Base-by-base conservation (phyloP, 2,113 vertebrate species). In the Scortum barcoo region DNA sequence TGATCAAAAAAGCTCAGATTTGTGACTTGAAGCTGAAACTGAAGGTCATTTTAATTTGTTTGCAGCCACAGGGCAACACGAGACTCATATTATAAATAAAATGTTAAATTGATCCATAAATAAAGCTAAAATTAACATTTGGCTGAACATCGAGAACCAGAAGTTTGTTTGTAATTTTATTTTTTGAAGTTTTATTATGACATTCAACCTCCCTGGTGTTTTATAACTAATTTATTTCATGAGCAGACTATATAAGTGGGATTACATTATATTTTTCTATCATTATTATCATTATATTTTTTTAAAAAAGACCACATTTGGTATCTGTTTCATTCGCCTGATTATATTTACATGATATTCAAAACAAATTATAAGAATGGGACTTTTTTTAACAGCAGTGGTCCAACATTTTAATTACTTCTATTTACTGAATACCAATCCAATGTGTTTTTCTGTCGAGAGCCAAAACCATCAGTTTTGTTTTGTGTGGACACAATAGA, bases 331-430 rank as follows among this genome's bases (percentile, higher is more conserved):
- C 17, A 9, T 33, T 19, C 33, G 8, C 30, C 14, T 58, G 30
- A 30, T 61, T 36, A 7, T 36, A 22, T 36, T 61, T 36, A 11
- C 30, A 24, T 16, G 61, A 36, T n/a, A 26, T 65, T 65, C n/a
- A 24, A 42, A 42, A 44, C 20, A 50, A 48, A 48, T 36, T 7
- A 24, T 50, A 28, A 24, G 19, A 26, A 50, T 19, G 9, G 28
- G 56, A n/a, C 1, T 36, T 60, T 17, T 33, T 50, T 16, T 56
- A 2, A 2, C 51, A 50, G 57, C 44, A 9, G 0, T 1, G 2
- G 44, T 74, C 57, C 44, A 61, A 62, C 2, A 13, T 74, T 61
- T 66, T 74, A 74, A 74, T 74, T 24, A 50, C 1, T 20, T 62
- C 61, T 5, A 20, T 26, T 22, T 33, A 8, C 5, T 3, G 22